Conservation (phyloP, 2,888 invertebrate species). For the Caenorhabditis wallacei region DNA sequence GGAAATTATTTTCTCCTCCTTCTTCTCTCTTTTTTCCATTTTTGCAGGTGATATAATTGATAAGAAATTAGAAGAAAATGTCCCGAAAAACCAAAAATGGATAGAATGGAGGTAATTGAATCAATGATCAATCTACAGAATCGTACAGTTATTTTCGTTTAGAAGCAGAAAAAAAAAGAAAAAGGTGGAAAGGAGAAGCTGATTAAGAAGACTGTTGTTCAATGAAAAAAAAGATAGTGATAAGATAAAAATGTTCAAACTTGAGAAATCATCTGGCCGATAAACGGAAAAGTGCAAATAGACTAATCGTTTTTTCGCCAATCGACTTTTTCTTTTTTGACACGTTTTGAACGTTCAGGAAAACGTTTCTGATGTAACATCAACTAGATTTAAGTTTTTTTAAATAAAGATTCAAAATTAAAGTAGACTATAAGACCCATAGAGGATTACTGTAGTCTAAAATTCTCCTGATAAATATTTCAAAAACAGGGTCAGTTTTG, state of each 20-base stretch:
- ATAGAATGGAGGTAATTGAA: constrained; percentile 1
- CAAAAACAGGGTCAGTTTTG: too few relatives aligned
- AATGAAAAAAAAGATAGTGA: constrained; percentile 6
- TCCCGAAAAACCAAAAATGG: constrained; percentile 3
- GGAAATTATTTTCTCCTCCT: background rate
- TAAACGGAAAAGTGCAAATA: background rate
- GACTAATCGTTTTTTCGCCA: background rate
- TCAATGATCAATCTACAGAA: constrained; percentile 18
- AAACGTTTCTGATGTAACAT: too few relatives aligned
- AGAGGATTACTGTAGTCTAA: too few relatives aligned
- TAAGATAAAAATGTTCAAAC: constrained; percentile 17
- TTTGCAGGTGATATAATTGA: constrained; percentile 43
- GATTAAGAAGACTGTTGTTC: background rate
- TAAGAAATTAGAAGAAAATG: constrained; percentile 23
- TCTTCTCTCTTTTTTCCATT: background rate
- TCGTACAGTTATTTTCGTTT: constrained; percentile 7
- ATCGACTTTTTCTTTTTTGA: constrained; percentile 4
- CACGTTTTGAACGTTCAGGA: background rate
- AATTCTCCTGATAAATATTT: too few relatives aligned
- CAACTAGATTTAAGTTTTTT: too few relatives aligned
- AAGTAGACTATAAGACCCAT: too few relatives aligned
- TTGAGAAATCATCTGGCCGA: constrained; percentile 9
- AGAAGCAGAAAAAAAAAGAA: too few relatives aligned
- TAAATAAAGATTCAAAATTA: too few relatives aligned
- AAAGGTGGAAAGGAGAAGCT: background rate